Conservation (phyloP, 2,797 vertebrate genomes). For the Hippocampus kuda region DNA sequence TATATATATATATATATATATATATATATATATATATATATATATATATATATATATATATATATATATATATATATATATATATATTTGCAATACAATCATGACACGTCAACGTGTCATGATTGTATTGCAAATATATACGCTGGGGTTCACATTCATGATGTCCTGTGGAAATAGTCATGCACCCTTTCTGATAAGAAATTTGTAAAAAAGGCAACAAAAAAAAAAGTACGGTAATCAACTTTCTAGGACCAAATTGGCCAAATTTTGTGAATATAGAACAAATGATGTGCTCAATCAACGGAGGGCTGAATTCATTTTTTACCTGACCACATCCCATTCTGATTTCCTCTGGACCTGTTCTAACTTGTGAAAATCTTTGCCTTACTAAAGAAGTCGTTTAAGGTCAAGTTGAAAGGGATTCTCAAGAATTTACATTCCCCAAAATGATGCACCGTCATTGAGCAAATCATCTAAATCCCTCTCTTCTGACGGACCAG, state of each 20-base stretch:
- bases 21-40: background rate
- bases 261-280: background rate
- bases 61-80: background rate
- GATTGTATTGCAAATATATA: too few relatives aligned
- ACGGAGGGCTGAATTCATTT: too few relatives aligned
- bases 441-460: slow-evolving; percentile 8
- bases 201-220: too few relatives aligned
- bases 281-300: too few relatives aligned
- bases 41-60: background rate
- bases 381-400: background rate
- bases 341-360: too few relatives aligned
- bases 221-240: background rate
- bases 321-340: too few relatives aligned
- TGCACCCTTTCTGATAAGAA: background rate
- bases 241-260: background rate
- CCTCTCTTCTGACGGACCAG: slow-evolving; percentile 19
- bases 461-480: slow-evolving; percentile 24
- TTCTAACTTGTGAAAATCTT: too few relatives aligned
- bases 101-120: background rate
- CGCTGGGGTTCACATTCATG: background rate
- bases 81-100: background rate
- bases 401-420: background rate
- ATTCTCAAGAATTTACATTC: background rate
- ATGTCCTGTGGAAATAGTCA: background rate
- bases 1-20: background rate